Percentiles rank a stretch among this genome's conserved stretches.
phyloP scores from a whole-genome alignment of 2,113 vertebrate genomes.

The Hiodon tergisus region DNA sequence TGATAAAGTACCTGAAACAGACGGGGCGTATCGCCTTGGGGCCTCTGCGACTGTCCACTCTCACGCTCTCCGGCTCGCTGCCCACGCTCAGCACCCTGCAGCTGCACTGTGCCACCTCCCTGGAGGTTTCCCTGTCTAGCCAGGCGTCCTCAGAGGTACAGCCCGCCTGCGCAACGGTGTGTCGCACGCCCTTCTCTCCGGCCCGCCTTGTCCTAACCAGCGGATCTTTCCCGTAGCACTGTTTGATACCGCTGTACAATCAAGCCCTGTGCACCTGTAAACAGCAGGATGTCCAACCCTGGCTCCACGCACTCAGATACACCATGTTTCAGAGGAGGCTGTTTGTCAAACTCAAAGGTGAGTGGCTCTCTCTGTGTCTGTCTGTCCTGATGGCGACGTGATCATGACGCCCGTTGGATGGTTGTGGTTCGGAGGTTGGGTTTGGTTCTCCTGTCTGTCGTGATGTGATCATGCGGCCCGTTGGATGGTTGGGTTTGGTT shows the following conservation, averaged over 20 bases:
- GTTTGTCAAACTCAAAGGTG: slow-evolving; percentile 82
- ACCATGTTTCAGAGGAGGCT: slow-evolving; percentile 82
- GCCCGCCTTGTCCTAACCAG: not conserved
- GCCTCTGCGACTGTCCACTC: slow-evolving; percentile 82
- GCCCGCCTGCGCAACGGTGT: slow-evolving; percentile 23
- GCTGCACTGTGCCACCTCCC: slow-evolving; percentile 78
- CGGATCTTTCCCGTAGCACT: slow-evolving; percentile 67
- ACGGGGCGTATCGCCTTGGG: slow-evolving; percentile 84
- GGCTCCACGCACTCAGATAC: slow-evolving; percentile 90
- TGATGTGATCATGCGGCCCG: too few relatives aligned
- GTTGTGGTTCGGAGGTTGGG: not conserved
- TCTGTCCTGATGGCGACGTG: not conserved
- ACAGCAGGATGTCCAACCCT: slow-evolving; percentile 89
- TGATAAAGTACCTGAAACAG: slow-evolving; percentile 90
- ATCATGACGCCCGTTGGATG: not conserved
- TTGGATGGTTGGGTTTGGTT: too few relatives aligned
- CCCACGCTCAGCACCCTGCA: slow-evolving; percentile 85
- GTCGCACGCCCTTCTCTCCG: slow-evolving; percentile 8
- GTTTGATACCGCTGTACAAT: slow-evolving; percentile 83
- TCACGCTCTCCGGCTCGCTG: slow-evolving; percentile 77
- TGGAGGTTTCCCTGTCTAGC: slow-evolving; percentile 83
- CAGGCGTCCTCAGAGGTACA: slow-evolving; percentile 77
- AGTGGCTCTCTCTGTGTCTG: not conserved
- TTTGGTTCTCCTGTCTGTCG: not conserved
- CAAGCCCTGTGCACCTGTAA: slow-evolving; percentile 88